Percentiles rank a stretch among this genome's conserved stretches.
phyloP scores from a whole-genome alignment of 2,888 invertebrate species.

The Polylopha cassiicola region DNA sequence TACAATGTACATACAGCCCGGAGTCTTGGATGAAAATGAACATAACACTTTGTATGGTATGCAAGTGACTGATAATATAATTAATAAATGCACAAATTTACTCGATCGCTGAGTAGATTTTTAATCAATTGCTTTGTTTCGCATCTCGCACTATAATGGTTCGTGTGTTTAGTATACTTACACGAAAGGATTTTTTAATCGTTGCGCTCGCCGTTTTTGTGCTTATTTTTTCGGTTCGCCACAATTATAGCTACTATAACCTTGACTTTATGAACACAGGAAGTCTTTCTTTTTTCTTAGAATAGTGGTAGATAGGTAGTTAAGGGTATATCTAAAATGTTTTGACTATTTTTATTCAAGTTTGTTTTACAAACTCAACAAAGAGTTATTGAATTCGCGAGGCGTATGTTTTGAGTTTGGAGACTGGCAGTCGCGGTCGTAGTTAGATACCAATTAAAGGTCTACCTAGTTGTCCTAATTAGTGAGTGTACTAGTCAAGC shows the following conservation, averaged over 20 bases:
- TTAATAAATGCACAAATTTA: slow-evolving; percentile 50
- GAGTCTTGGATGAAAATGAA: slow-evolving; percentile 50
- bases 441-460: too few relatives aligned
- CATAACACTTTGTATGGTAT: slow-evolving; percentile 48
- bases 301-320: too few relatives aligned
- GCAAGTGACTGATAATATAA: slow-evolving; percentile 37
- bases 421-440: too few relatives aligned
- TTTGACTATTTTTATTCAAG: too few relatives aligned
- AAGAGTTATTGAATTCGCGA: too few relatives aligned
- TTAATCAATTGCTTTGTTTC: slow-evolving; percentile 41
- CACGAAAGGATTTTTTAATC: slow-evolving; percentile 17
- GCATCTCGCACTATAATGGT: slow-evolving; percentile 29
- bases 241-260: slow-evolving; percentile 46
- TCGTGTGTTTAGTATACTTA: slow-evolving; percentile 23
- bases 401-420: too few relatives aligned
- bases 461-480: too few relatives aligned
- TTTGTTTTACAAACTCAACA: too few relatives aligned
- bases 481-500: too few relatives aligned
- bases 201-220: slow-evolving; percentile 17
- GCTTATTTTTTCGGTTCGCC: slow-evolving; percentile 29
- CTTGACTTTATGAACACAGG: slow-evolving; percentile 38
- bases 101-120: slow-evolving; percentile 27
- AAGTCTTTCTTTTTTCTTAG: slow-evolving; percentile 15
- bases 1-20: slow-evolving; percentile 34
- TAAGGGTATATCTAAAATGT: too few relatives aligned